These are phyloP conservation scores for Procambarus virginalis DNA, from an alignment of 1,140 invertebrate species.

Conservation along the genomic window DNA sequence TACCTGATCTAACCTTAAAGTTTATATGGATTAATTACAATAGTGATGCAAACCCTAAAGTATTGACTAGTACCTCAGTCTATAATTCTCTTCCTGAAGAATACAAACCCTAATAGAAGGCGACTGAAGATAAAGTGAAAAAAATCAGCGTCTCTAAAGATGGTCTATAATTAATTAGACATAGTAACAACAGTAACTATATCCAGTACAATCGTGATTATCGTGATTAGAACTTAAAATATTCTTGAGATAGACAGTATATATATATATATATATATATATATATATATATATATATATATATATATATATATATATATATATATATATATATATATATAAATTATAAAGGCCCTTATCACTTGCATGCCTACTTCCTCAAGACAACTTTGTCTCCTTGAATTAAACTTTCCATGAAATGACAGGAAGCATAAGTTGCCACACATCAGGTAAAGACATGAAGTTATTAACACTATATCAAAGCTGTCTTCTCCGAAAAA, in stretches of 20 bases:
- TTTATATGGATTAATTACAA: slow-evolving; percentile 37
- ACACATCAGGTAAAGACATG: slow-evolving; percentile 51
- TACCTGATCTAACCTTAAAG: slow-evolving; percentile 44
- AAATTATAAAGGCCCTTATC: slow-evolving; percentile 43
- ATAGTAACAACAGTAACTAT: neutral
- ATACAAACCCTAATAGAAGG: neutral
- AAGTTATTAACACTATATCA: slow-evolving; percentile 13
- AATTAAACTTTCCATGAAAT: neutral
- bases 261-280: no score
- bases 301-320: no score
- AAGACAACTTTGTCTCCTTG: slow-evolving; percentile 20
- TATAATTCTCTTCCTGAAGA: slow-evolving; percentile 14
- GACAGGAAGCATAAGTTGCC: slow-evolving; percentile 51
- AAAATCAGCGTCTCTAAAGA: no score
- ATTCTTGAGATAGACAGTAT: neutral
- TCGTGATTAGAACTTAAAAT: slow-evolving; percentile 20
- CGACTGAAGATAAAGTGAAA: neutral
- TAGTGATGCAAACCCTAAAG: slow-evolving; percentile 33
- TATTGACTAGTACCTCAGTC: neutral
- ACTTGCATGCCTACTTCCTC: slow-evolving; percentile 39
- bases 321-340: no score
- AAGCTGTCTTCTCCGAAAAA: slow-evolving; percentile 20
- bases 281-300: no score
- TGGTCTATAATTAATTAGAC: no score
- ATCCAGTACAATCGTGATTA: neutral